phyloP scores from a whole-genome alignment of 2,888 invertebrate genomes.

The Tinea pellionella region DNA sequence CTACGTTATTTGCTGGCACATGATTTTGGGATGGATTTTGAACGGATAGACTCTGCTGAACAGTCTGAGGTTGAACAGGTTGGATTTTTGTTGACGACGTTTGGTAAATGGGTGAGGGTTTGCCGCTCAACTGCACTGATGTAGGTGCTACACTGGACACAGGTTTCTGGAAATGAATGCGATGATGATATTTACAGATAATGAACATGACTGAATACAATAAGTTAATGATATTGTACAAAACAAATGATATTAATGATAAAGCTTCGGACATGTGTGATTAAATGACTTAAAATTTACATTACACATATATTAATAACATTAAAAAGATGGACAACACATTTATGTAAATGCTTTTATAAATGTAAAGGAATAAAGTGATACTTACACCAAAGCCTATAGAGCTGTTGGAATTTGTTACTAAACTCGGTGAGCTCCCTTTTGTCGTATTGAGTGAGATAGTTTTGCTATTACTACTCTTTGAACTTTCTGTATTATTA shows the following conservation, averaged over 20 bases:
- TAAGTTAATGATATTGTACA: neutral
- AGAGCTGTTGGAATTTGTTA: slow-evolving; percentile 50
- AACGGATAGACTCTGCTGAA: slow-evolving; percentile 51
- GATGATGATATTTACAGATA: slow-evolving; percentile 60
- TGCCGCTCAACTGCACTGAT: slow-evolving; percentile 74
- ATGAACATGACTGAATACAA: slow-evolving; percentile 20
- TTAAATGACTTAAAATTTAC: no score
- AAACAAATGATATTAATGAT: neutral
- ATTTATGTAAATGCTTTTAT: no score
- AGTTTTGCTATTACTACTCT: slow-evolving; percentile 34
- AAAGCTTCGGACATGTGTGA: neutral
- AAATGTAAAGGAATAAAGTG: neutral
- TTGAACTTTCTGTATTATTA: slow-evolving; percentile 46
- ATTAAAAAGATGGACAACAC: no score
- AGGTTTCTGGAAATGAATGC: slow-evolving; percentile 76
- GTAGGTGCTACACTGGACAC: slow-evolving; percentile 89
- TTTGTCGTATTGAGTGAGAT: slow-evolving; percentile 32
- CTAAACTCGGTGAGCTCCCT: slow-evolving; percentile 53
- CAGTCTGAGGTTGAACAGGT: slow-evolving; percentile 82
- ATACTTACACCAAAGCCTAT: slow-evolving; percentile 60
- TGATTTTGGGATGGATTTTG: slow-evolving; percentile 36
- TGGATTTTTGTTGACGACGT: slow-evolving; percentile 85
- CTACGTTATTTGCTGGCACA: slow-evolving; percentile 41
- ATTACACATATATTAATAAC: no score
- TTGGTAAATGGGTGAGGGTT: slow-evolving; percentile 82